A percentile compares a stretch with the other conserved stretches of the same genome.
phyloP scores from a whole-genome alignment of 2,888 invertebrate genomes.

The Epicampocera succincta region DNA sequence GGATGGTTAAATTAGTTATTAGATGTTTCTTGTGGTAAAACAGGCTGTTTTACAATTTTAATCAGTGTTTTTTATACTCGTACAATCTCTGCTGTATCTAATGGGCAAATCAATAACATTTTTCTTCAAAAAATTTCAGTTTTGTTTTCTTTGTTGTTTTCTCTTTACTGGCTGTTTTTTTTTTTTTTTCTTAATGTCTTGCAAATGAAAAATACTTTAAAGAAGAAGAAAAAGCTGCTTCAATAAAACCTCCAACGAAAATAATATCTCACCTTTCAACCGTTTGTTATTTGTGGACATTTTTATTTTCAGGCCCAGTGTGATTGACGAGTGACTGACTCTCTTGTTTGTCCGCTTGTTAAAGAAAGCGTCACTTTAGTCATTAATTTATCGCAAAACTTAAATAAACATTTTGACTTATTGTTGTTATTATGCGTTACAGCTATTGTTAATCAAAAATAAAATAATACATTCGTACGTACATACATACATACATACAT shows the following conservation, averaged over 20 bases:
- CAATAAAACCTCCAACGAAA: not conserved
- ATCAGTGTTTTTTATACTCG: too few species aligned
- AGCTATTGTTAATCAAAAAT: conserved; percentile 36
- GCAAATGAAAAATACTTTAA: too few species aligned
- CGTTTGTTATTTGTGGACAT: not conserved
- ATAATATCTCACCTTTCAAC: conserved; percentile 19
- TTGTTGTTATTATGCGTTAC: conserved; percentile 39
- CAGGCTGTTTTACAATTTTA: too few species aligned
- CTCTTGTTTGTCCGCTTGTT: not conserved
- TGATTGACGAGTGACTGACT: conserved; percentile 9
- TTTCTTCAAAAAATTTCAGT: too few species aligned
- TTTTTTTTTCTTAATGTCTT: too few species aligned
- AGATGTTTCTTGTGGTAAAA: too few species aligned
- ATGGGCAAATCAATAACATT: too few species aligned
- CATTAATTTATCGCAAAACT: conserved; percentile 65
- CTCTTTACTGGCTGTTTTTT: too few species aligned
- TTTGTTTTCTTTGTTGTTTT: too few species aligned
- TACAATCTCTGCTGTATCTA: too few species aligned
- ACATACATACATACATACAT: not conserved
- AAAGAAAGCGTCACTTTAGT: conserved; percentile 41
- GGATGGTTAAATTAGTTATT: too few species aligned
- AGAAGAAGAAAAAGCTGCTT: too few species aligned
- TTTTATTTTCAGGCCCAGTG: not conserved
- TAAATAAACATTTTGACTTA: conserved; percentile 50
- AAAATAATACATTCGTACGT: not conserved